Base-by-base conservation (phyloP, 2,113 vertebrate species). In the Hydrochoerus hydrochaeris region DNA sequence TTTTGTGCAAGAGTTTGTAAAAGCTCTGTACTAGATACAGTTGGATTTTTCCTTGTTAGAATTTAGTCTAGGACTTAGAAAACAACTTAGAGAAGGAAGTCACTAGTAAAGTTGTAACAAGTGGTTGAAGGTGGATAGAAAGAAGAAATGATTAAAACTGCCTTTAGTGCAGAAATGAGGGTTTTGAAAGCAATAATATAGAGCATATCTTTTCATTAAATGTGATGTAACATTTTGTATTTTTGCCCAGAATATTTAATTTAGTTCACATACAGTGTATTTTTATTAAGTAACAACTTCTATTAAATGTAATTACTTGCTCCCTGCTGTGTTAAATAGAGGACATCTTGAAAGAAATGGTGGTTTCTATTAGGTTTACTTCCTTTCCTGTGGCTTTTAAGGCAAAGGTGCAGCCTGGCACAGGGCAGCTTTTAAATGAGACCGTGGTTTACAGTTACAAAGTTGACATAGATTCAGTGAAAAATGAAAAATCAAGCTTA, bases 291-390 rank as follows among this genome's bases (percentile, higher is more conserved):
- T 28, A 81, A 44, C 49, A 91, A 65, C 65, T 97, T 94, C 24
- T 93, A 24, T 92, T 93, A 91, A 95, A 85, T 97, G 82, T 86
- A 85, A 96, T 96, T 95, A 92, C 63, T 88, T 94, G 82, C 14
- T 24, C 7, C 32, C 82, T 57, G 52, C 7, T 16, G 16, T 24
- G 3, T 93, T 92, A 85, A 96, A 90, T 57, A 75, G 84, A 97
- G 28, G 63, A 44, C 28, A 88, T 83, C 41, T 85, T 97, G n/a
- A 67, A 71, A 93, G 84, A 80, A 30, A 44, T 94, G 65, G 62
- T 83, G 6, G 46, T 54, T 93, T 85, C 75, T 69, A 30, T 88
- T 96, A 90, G 69, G 5, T 92, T 83, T 94, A 19, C 63, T 82
- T 88, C 32, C 46, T 81, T 85, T 93, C 26, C 71, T 81, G 16